Base-by-base conservation (phyloP, 1,140 invertebrate genomes). In the Cyclargus thomasi region DNA sequence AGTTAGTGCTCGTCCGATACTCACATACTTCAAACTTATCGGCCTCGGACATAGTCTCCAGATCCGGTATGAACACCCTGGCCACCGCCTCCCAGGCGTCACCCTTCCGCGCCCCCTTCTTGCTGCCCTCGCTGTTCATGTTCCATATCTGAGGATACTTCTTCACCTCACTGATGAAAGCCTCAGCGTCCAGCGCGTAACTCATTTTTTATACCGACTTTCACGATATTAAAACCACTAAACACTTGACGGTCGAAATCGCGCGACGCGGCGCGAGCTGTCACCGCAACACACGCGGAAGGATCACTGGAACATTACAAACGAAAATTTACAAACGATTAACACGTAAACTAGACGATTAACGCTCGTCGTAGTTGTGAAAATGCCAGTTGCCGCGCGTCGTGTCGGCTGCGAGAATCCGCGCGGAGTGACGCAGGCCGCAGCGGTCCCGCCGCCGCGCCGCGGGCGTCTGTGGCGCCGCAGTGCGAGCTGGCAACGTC, bases 61-160 rank as follows among this genome's bases (percentile, higher is more conserved):
- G 81, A 11, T 83, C 76, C 1, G 70, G 23, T 18, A 87, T 79
- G 39, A 83, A 83, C 5, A 78, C 71, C 62, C 67, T 72, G 2
- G 85, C 82, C 20, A 87, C 72, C 8, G 80, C 69, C 7, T 64
- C 62, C 85, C 85, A 87, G 3, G 85, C 85, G 0, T 70, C 66
- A 18, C 77, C 69, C 53, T 83, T 87, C 62, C 66, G 75, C 7
- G 17, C 70, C 55, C 75, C 80, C 62, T 73, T 74, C 53, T 77
- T 73, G 39, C 77, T 68, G 6, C 80, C 83, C 22, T 84, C 78
- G 65, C 76, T 67, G 57, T 76, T 75, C 8, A 78, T 22, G 62
- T 84, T 76, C 85, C 85, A 87, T 76, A 87, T 74, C 57, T 79
- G 76, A 7, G 77, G 80, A 16, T 80, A 70, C 17, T 83, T 87